Percentiles rank a stretch among this genome's conserved stretches.
Conservation (phyloP, 2,888 invertebrate species). For the Clepsis dumicolana region DNA sequence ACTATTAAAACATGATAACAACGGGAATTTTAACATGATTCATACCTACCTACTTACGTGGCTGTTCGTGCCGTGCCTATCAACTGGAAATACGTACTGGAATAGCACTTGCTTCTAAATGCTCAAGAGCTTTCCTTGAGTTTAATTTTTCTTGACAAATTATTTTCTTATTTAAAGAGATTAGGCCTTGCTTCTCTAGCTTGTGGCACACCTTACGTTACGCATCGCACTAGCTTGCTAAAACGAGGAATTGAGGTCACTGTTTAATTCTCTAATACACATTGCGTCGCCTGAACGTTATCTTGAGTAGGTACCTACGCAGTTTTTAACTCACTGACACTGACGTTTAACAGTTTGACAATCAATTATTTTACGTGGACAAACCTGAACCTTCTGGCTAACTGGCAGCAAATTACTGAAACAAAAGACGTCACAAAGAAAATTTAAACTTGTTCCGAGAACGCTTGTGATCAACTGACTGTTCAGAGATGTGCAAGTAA, state of each 20-base stretch:
- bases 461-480: slow-evolving; percentile 15
- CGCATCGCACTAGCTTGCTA: background rate
- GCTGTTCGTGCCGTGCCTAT: too few relatives aligned
- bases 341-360: slow-evolving; percentile 36
- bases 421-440: slow-evolving; percentile 54
- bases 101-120: too few relatives aligned
- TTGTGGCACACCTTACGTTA: background rate
- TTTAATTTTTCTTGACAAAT: too few relatives aligned
- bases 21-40: too few relatives aligned
- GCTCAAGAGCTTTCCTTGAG: too few relatives aligned
- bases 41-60: too few relatives aligned
- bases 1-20: too few relatives aligned
- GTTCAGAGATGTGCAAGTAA: slow-evolving; percentile 13
- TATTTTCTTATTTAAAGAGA: too few relatives aligned
- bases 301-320: slow-evolving; percentile 12
- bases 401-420: slow-evolving; percentile 51
- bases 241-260: background rate
- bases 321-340: slow-evolving; percentile 37
- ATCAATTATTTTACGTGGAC: slow-evolving; percentile 18
- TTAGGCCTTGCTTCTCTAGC: too few relatives aligned
- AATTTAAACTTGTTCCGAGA: slow-evolving; percentile 46
- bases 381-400: slow-evolving; percentile 35
- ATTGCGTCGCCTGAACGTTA: background rate
- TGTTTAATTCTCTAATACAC: background rate
- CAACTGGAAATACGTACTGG: too few relatives aligned